These are phyloP conservation scores for Hirudinaria manillensis DNA, from an alignment of 2,888 invertebrate genomes.

Conservation along the genomic window DNA sequence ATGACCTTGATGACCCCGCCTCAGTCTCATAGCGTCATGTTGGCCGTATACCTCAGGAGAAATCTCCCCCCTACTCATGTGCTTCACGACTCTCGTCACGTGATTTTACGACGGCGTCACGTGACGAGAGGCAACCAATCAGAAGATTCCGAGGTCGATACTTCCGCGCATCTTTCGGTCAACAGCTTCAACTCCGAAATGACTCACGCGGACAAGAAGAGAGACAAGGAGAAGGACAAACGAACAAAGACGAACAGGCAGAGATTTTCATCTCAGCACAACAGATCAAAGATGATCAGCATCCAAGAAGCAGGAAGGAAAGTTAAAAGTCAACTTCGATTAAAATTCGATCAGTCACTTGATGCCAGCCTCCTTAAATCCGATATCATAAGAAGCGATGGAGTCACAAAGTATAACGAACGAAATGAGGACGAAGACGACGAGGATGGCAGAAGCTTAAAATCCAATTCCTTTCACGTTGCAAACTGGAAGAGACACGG, in stretches of 20 bases:
- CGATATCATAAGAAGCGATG: too few species aligned
- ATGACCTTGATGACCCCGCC: not conserved
- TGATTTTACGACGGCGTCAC: slow-evolving; percentile 18
- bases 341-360: not conserved
- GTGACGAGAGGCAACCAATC: not conserved
- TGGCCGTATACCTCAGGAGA: not conserved
- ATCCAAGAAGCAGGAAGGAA: not conserved
- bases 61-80: slow-evolving; percentile 7
- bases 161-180: not conserved
- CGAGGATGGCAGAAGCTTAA: not conserved
- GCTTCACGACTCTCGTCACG: slow-evolving; percentile 14
- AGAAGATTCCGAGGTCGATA: not conserved
- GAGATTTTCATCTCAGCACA: too few species aligned
- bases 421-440: slow-evolving; percentile 14
- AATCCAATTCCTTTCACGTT: not conserved
- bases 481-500: not conserved
- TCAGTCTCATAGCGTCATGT: not conserved
- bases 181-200: not conserved
- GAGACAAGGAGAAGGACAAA: not conserved
- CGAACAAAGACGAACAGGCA: not conserved
- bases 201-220: not conserved
- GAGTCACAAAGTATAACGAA: not conserved
- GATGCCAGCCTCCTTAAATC: too few species aligned
- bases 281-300: too few species aligned
- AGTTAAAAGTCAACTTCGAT: slow-evolving; percentile 8